Evolutionary conservation across 2,113 vertebrate species (phyloP).

Genomic region (Notarius lentiginosus): DNA sequence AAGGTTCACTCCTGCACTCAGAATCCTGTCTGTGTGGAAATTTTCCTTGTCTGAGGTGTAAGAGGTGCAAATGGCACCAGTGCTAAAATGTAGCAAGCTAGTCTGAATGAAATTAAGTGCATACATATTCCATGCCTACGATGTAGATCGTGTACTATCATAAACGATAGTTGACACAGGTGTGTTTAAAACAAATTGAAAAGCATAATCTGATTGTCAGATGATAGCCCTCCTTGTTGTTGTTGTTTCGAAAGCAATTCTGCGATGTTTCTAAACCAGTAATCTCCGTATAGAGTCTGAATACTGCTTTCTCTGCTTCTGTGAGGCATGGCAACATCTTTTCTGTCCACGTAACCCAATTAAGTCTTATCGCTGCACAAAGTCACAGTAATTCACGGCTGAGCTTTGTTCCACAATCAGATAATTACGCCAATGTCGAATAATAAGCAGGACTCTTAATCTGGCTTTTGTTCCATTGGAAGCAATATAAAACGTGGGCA

Average conservation of each 20-base stretch:
- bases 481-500: slow-evolving; percentile 33
- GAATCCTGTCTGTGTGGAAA: background rate
- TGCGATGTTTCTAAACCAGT: background rate
- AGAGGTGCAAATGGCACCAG: background rate
- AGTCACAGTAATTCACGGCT: slow-evolving; percentile 34
- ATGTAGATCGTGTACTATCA: background rate
- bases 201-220: background rate
- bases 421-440: slow-evolving; percentile 2
- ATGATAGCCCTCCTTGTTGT: background rate
- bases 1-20: background rate
- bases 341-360: slow-evolving; percentile 33
- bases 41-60: background rate
- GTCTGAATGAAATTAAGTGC: background rate
- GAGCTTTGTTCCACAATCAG: slow-evolving; percentile 33
- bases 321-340: background rate
- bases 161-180: background rate
- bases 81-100: background rate
- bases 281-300: slow-evolving; percentile 1
- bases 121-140: background rate
- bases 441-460: slow-evolving; percentile 36
- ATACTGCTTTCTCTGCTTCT: background rate
- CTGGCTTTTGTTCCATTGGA: slow-evolving; percentile 32
- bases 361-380: slow-evolving; percentile 35
- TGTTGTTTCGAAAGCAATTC: background rate
- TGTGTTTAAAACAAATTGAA: background rate